A percentile compares a stretch with the other conserved stretches of the same genome.
phyloP scores from a whole-genome alignment of 2,888 invertebrate genomes.

The Phaedon cochleariae region DNA sequence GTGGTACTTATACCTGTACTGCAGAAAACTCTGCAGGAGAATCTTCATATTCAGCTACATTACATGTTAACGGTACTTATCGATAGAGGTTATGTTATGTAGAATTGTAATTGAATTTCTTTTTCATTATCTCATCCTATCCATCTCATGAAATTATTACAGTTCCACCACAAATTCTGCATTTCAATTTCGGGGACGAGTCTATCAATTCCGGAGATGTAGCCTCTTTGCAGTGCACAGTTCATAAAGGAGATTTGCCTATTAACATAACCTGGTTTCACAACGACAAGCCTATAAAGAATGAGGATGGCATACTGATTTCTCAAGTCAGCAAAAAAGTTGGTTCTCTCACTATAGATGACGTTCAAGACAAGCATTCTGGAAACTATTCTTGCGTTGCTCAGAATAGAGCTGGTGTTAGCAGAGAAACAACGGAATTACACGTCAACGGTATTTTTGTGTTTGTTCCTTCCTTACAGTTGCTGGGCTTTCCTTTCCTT shows the following conservation, averaged over 20 bases:
- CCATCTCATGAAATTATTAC: constrained; percentile 3
- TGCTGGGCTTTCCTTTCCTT: not conserved
- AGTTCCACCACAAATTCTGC: constrained; percentile 63
- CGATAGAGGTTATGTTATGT: not conserved
- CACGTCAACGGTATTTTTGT: constrained; percentile 70
- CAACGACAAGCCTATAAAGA: constrained; percentile 61
- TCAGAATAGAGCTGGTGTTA: constrained; percentile 72
- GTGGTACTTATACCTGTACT: constrained; percentile 80
- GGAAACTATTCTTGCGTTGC: constrained; percentile 82
- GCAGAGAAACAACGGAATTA: constrained; percentile 70
- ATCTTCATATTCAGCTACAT: constrained; percentile 68
- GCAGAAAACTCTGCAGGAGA: constrained; percentile 75
- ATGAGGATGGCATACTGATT: constrained; percentile 56
- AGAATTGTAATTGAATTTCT: not conserved
- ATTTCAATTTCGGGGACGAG: constrained; percentile 67
- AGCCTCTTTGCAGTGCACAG: constrained; percentile 73
- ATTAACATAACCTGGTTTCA: constrained; percentile 72
- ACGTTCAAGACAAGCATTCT: constrained; percentile 71
- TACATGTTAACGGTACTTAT: constrained; percentile 72
- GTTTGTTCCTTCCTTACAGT: not conserved
- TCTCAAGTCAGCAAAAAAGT: constrained; percentile 62
- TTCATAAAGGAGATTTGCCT: constrained; percentile 76
- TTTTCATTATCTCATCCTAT: not conserved
- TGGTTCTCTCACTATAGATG: constrained; percentile 70
- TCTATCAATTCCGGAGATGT: constrained; percentile 75